Base-by-base conservation (phyloP, 2,797 vertebrate genomes). In the Thalassophryne amazonica region DNA sequence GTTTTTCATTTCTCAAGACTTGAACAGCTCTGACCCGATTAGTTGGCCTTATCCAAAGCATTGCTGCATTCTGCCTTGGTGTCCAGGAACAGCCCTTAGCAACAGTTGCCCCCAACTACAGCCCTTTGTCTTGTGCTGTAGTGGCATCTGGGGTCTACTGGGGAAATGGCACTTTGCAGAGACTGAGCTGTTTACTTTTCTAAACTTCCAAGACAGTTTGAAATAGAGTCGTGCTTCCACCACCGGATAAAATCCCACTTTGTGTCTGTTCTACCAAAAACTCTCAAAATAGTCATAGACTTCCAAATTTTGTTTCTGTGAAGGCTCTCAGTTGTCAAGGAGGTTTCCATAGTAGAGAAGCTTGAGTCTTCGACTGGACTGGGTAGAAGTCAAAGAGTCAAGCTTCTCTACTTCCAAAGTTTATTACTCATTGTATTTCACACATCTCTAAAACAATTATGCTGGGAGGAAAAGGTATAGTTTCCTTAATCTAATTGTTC, bases 121-220 rank as follows among this genome's bases (percentile, higher is more conserved):
- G 84, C 68, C 79, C 81, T 88, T 89, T 86, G 84, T 89, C 78
- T 85, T 65, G 76, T 39, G 46, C 73, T 78, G 81, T 71, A 60
- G 81, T 87, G 88, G 90, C 88, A 92, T 91, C 81, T 84, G 60
- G 70, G 87, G 78, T 77, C 76, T 73, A 85, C 68, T 61, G 60
- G 78, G 79, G 76, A 82, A 83, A 73, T 72, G 76, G 75, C 71
- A 82, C 86, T 88, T 81, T 22, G 73, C 84, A 89, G 85, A 91
- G 86, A 89, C 72, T 78, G 81, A 57, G 73, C 74, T 91, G 84
- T 92, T 92, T 91, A 88, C 89, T 88, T 88, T 89, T 77, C 84
- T 86, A 81, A 85, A 90, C 90, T 92, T 89, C 86, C 90, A 89
- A 87, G 86, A 88, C 46, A 48, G 84, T 72, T 81, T 79, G 78